A percentile compares a stretch with the other conserved stretches of the same genome.
Conservation (phyloP, 2,797 vertebrate genomes). For the Mastacembelus armatus region DNA sequence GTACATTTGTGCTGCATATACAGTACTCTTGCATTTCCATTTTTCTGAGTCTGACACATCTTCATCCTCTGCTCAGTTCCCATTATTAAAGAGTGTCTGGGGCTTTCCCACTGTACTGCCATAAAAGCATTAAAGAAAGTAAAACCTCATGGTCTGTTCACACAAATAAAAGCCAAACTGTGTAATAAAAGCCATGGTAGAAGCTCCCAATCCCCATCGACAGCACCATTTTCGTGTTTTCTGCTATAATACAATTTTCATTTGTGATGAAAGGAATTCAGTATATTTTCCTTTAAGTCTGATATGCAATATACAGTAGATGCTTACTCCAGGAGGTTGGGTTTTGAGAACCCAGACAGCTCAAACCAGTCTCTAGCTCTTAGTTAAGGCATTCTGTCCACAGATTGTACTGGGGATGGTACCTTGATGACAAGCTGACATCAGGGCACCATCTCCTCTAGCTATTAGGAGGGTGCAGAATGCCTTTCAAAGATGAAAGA, state of each 20-base stretch:
- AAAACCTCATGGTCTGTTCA: constrained; percentile 30
- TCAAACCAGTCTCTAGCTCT: too few species aligned
- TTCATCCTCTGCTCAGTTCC: constrained; percentile 14
- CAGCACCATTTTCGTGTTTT: neutral
- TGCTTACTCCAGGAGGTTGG: too few species aligned
- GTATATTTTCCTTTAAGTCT: neutral
- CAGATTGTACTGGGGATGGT: too few species aligned
- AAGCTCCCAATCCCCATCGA: neutral
- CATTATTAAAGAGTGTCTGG: constrained; percentile 32
- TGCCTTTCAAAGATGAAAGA: too few species aligned
- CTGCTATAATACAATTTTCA: neutral
- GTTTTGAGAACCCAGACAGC: too few species aligned
- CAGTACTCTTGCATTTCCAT: neutral
- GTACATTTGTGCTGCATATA: neutral
- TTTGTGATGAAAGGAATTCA: neutral
- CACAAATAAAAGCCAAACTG: constrained; percentile 16
- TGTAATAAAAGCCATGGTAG: neutral
- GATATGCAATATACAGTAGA: neutral
- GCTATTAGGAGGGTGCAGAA: too few species aligned
- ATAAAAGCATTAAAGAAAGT: constrained; percentile 47
- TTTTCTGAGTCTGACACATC: neutral
- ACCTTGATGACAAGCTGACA: too few species aligned
- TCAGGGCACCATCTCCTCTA: too few species aligned
- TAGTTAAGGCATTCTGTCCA: too few species aligned
- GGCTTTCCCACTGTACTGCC: constrained; percentile 29